A percentile compares a stretch with the other conserved stretches of the same genome.
Evolutionary conservation across 92 coral and sea anemone species (phyloP).

Genomic region (Epizoanthus scotinus): DNA sequence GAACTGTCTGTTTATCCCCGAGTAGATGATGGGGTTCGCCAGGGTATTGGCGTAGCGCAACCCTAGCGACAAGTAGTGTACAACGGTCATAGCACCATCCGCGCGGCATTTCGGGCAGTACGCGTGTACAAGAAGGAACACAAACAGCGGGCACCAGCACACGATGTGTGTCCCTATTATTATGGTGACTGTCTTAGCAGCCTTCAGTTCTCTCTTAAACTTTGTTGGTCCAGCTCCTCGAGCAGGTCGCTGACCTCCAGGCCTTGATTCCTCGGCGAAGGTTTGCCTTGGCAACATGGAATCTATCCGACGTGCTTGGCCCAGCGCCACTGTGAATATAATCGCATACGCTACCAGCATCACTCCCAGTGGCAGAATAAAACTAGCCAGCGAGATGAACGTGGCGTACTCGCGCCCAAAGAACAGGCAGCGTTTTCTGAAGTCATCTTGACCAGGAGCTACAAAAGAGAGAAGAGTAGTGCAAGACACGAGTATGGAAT

Average conservation of each 20-base stretch:
- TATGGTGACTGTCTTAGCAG: slow-evolving; percentile 84
- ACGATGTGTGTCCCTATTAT: slow-evolving; percentile 88
- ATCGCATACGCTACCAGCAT: slow-evolving; percentile 77
- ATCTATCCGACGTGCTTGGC: slow-evolving; percentile 76
- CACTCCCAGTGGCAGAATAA: slow-evolving; percentile 68
- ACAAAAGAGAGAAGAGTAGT: slow-evolving; percentile 58
- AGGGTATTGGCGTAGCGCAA: slow-evolving; percentile 77
- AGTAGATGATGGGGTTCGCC: slow-evolving; percentile 86
- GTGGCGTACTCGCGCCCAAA: slow-evolving; percentile 74
- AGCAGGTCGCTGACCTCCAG: slow-evolving; percentile 26
- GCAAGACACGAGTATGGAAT: slow-evolving; percentile 68
- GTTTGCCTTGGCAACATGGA: slow-evolving; percentile 46
- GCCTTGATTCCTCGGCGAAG: slow-evolving; percentile 4
- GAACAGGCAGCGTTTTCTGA: slow-evolving; percentile 60
- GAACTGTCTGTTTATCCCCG: slow-evolving; percentile 87
- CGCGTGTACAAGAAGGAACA: slow-evolving; percentile 60
- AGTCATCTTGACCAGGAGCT: slow-evolving; percentile 39
- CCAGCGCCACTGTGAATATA: slow-evolving; percentile 73
- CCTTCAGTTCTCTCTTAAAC: slow-evolving; percentile 81
- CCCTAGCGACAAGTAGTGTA: slow-evolving; percentile 58
- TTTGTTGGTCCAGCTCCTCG: slow-evolving; percentile 27
- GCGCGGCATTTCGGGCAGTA: slow-evolving; percentile 54
- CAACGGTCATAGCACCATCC: slow-evolving; percentile 14
- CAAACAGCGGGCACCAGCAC: slow-evolving; percentile 90
- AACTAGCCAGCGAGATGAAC: slow-evolving; percentile 75